These are phyloP conservation scores for Tapera naevia DNA, from an alignment of 2,797 vertebrate genomes.

Conservation along the genomic window DNA sequence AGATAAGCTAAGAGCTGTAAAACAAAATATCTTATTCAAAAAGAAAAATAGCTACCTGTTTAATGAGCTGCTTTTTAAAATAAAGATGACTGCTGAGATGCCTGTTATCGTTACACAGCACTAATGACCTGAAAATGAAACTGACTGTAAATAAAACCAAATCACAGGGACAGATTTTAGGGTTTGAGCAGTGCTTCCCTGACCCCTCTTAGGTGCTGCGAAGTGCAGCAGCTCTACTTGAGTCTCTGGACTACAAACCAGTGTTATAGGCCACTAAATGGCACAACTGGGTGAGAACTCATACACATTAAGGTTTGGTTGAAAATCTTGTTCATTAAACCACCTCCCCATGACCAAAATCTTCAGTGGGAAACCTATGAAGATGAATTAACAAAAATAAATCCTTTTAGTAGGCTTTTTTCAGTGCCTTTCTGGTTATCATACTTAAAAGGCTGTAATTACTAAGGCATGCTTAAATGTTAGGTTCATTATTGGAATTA, in stretches of 20 bases:
- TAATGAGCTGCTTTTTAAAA: background rate
- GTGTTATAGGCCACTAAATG: background rate
- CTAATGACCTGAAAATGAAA: rapidly evolving
- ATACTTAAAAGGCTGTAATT: background rate
- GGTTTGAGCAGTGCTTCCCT: rapidly evolving
- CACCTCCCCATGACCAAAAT: background rate
- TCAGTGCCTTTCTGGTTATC: background rate
- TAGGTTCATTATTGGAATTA: background rate
- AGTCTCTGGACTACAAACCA: background rate
- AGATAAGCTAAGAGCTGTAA: background rate
- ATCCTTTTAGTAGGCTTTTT: background rate
- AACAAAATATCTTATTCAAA: rapidly evolving
- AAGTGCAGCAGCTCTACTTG: background rate
- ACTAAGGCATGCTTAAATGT: background rate
- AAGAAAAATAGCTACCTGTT: background rate
- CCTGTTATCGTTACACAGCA: background rate
- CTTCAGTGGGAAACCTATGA: background rate
- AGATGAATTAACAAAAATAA: background rate
- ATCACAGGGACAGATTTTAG: rapidly evolving
- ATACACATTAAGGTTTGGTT: rapidly evolving
- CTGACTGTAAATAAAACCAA: background rate
- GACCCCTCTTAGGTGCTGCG: rapidly evolving
- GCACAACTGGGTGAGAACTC: background rate
- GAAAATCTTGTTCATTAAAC: background rate
- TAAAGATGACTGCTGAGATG: rapidly evolving